Evolutionary conservation across 2,888 invertebrate genomes (phyloP).

Genomic region (Fissipunctia ypsillon): DNA sequence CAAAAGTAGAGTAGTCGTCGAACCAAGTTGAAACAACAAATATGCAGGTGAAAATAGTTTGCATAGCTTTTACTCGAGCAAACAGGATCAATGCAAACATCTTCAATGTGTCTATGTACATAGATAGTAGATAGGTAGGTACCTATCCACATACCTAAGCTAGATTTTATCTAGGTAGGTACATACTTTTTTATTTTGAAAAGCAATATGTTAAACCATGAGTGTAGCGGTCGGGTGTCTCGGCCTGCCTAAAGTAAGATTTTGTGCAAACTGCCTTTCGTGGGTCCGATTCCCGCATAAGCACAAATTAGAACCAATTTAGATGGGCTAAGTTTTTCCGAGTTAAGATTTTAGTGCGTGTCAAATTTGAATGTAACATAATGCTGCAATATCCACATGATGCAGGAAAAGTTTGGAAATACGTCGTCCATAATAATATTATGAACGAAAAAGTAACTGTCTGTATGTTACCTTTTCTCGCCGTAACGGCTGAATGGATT

Average conservation of each 20-base stretch:
- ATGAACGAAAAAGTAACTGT: background rate
- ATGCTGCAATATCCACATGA: background rate
- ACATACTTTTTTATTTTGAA: background rate
- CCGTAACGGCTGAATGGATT: background rate
- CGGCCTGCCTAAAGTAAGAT: background rate
- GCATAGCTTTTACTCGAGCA: constrained; percentile 34
- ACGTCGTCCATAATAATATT: background rate
- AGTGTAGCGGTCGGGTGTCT: background rate
- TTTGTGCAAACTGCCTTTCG: background rate
- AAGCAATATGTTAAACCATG: background rate
- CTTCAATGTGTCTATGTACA: background rate
- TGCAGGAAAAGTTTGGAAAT: background rate
- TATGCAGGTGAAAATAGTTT: constrained; percentile 30
- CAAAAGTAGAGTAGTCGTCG: constrained; percentile 1
- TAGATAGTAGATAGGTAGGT: background rate
- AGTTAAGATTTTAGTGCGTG: background rate
- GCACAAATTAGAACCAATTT: background rate
- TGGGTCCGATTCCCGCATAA: background rate
- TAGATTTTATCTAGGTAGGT: background rate
- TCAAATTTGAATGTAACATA: background rate
- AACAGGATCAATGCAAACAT: constrained; percentile 23
- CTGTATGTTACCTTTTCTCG: background rate
- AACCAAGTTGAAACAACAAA: constrained; percentile 1
- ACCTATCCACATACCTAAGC: background rate
- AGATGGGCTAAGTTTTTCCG: background rate